These are phyloP conservation scores for Pollenia griseotomentosa DNA, from an alignment of 2,888 invertebrate species.

Conservation along the genomic window DNA sequence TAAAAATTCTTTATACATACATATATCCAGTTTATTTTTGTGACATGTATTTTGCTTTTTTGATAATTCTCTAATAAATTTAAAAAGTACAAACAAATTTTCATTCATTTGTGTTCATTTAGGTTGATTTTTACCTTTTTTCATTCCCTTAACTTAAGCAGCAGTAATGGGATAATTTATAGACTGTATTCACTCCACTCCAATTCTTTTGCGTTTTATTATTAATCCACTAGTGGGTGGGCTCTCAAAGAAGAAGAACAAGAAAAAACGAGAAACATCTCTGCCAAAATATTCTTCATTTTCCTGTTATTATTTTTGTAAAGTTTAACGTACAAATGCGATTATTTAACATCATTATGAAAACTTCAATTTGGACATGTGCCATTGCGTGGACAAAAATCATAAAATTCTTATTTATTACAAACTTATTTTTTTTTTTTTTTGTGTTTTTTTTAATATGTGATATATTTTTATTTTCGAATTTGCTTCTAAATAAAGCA, in stretches of 20 bases:
- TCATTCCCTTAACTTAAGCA: background rate
- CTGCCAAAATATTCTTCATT: slow-evolving; percentile 36
- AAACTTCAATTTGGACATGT: slow-evolving; percentile 72
- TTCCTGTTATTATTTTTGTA: slow-evolving; percentile 40
- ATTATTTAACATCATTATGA: slow-evolving; percentile 47
- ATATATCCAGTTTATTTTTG: background rate
- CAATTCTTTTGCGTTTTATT: background rate
- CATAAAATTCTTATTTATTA: slow-evolving; percentile 62
- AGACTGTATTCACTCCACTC: slow-evolving; percentile 2
- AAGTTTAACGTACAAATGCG: background rate
- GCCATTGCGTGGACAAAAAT: slow-evolving; percentile 56
- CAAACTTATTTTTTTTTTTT: slow-evolving; percentile 13
- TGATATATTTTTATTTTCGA: slow-evolving; percentile 24
- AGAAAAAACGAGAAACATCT: background rate
- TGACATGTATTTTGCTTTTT: background rate
- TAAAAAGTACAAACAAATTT: slow-evolving; percentile 3
- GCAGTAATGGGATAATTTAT: slow-evolving; percentile 7
- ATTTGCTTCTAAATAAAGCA: slow-evolving; percentile 32
- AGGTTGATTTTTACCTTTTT: background rate
- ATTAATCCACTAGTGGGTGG: slow-evolving; percentile 5
- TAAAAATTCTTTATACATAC: background rate
- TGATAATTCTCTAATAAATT: slow-evolving; percentile 26
- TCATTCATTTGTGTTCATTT: slow-evolving; percentile 8
- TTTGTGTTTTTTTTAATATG: background rate
- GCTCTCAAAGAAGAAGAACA: background rate